Percentiles rank a stretch among this genome's conserved stretches.
These are phyloP conservation scores for Diaperis boleti DNA, from an alignment of 2,888 invertebrate genomes.

Conservation along the genomic window DNA sequence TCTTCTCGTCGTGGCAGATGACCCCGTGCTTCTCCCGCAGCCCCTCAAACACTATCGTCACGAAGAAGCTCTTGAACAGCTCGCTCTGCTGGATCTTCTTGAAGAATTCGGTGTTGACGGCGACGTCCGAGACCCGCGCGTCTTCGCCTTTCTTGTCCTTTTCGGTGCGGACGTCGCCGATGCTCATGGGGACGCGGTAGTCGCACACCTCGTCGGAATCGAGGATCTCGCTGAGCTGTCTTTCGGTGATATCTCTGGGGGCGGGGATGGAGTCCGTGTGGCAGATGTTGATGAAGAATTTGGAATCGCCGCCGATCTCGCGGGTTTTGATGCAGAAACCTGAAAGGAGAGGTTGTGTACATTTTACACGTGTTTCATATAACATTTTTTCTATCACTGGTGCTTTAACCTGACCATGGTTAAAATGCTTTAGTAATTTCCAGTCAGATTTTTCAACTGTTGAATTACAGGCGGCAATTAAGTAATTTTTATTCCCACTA, in stretches of 20 bases:
- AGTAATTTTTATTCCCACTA: neutral
- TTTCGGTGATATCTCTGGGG: constrained; percentile 76
- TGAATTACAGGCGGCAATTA: neutral
- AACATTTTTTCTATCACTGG: too few species aligned
- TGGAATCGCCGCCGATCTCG: constrained; percentile 73
- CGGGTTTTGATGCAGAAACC: constrained; percentile 85
- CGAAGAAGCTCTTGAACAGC: constrained; percentile 82
- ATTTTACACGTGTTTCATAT: too few species aligned
- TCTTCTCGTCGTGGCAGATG: constrained; percentile 75
- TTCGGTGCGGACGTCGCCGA: constrained; percentile 84
- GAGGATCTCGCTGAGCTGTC: constrained; percentile 77
- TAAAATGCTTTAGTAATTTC: too few species aligned
- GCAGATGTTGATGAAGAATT: constrained; percentile 90
- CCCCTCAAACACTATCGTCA: constrained; percentile 84
- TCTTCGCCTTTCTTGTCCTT: constrained; percentile 80
- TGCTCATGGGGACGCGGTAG: constrained; percentile 90
- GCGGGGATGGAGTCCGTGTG: constrained; percentile 83
- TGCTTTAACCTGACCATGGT: too few species aligned
- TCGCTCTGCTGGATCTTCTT: constrained; percentile 78
- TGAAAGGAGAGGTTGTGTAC: too few species aligned
- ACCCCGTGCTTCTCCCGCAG: constrained; percentile 83
- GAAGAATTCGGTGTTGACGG: constrained; percentile 83
- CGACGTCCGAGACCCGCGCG: constrained; percentile 85
- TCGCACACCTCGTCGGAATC: constrained; percentile 76
- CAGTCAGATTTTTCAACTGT: too few species aligned